Conservation (phyloP, 2,888 invertebrate genomes). For the Harpalus rubripes region DNA sequence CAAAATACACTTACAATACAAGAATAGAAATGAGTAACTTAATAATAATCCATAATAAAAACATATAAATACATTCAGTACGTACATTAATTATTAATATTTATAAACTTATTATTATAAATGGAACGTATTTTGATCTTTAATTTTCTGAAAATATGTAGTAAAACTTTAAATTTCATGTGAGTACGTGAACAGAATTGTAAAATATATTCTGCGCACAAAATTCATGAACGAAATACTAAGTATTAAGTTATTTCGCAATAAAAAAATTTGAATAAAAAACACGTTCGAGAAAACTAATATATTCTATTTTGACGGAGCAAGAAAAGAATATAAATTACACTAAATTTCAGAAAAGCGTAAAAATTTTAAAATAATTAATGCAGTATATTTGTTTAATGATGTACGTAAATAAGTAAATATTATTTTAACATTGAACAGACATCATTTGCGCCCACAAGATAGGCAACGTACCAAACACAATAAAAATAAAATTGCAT, state of each 20-base stretch:
- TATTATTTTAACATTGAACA: background rate
- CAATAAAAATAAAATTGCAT: background rate
- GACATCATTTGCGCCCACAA: background rate
- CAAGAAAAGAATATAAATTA: background rate
- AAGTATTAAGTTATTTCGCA: background rate
- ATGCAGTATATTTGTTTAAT: conserved; percentile 18
- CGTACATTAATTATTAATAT: background rate
- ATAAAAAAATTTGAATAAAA: background rate
- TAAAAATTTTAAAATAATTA: background rate
- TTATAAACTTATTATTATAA: background rate
- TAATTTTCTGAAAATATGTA: background rate
- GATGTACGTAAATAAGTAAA: background rate
- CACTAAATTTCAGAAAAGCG: background rate
- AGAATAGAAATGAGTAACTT: background rate
- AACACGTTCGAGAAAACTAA: background rate
- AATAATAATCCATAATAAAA: background rate
- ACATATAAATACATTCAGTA: background rate
- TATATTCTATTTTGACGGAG: background rate
- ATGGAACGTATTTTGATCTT: background rate
- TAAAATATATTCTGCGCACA: background rate
- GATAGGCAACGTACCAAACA: background rate
- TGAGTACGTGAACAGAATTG: background rate
- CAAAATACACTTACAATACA: background rate
- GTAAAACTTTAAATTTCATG: background rate
- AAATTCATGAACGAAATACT: background rate